A percentile compares a stretch with the other conserved stretches of the same genome.
These are phyloP conservation scores for Aphidius colemani DNA, from an alignment of 2,888 invertebrate genomes.

Conservation along the genomic window DNA sequence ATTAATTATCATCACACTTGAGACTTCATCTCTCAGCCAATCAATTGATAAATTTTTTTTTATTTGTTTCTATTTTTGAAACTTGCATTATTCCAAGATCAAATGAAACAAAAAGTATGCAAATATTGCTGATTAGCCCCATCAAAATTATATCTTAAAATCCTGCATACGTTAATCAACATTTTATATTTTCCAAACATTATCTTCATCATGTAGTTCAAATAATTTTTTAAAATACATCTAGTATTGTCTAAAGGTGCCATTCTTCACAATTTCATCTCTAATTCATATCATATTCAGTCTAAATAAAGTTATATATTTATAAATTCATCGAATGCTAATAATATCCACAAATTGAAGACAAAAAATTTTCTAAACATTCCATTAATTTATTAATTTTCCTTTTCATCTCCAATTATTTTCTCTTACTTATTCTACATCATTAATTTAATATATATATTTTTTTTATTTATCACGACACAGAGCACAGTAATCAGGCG, in stretches of 20 bases:
- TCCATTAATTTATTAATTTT: neutral
- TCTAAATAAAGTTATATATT: constrained; percentile 42
- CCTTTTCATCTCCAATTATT: constrained; percentile 20
- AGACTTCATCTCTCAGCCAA: no score
- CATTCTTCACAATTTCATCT: constrained; percentile 27
- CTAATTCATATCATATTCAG: constrained; percentile 42
- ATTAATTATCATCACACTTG: no score
- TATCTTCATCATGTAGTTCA: neutral
- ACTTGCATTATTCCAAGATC: constrained; percentile 52
- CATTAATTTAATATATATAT: neutral
- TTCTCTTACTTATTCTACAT: constrained; percentile 5
- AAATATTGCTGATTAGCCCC: constrained; percentile 48
- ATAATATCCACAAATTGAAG: constrained; percentile 26
- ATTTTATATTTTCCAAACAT: neutral
- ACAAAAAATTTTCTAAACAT: constrained; percentile 29
- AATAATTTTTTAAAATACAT: constrained; percentile 41
- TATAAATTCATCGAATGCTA: constrained; percentile 22
- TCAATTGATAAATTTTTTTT: no score
- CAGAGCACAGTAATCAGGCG: neutral
- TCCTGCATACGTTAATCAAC: neutral
- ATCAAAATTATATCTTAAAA: constrained; percentile 16
- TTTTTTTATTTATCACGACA: constrained; percentile 12
- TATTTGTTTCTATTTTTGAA: constrained; percentile 20
- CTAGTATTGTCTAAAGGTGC: constrained; percentile 55
- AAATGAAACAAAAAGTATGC: constrained; percentile 44